phyloP scores from a whole-genome alignment of 1,140 invertebrate genomes.

The Apolygus lucorum region DNA sequence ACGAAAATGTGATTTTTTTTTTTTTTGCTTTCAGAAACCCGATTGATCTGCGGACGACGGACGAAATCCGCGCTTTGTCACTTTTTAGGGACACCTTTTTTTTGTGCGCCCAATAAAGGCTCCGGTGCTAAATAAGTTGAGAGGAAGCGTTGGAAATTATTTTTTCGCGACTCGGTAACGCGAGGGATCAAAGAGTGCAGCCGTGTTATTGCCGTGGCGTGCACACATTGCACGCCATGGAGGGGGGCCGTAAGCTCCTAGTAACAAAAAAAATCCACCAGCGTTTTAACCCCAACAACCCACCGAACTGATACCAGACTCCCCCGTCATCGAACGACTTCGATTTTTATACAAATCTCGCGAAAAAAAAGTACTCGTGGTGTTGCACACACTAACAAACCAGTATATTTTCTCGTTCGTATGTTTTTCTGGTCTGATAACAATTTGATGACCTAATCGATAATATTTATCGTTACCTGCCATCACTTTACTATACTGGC shows the following conservation, averaged over 20 bases:
- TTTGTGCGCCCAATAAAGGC: too few species aligned
- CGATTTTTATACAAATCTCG: background rate
- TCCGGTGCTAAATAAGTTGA: background rate
- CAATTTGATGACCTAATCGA: too few species aligned
- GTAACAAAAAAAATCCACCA: too few species aligned
- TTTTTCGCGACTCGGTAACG: background rate
- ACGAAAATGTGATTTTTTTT: background rate
- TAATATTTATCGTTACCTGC: too few species aligned
- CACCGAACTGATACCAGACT: background rate
- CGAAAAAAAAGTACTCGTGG: too few species aligned
- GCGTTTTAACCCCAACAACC: background rate
- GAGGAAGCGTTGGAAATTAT: background rate
- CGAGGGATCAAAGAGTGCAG: constrained; percentile 6
- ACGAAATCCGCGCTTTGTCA: too few species aligned
- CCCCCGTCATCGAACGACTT: background rate
- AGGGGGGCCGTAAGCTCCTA: background rate
- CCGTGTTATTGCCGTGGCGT: constrained; percentile 4
- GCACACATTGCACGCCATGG: constrained; percentile 6
- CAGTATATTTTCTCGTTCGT: too few species aligned
- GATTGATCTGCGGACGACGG: too few species aligned
- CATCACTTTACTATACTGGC: too few species aligned
- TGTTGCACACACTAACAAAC: too few species aligned
- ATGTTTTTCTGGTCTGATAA: too few species aligned
- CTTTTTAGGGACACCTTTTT: too few species aligned
- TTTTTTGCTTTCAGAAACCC: background rate